phyloP scores from a whole-genome alignment of 2,888 invertebrate species.

The Caenorhabditis uteleia region DNA sequence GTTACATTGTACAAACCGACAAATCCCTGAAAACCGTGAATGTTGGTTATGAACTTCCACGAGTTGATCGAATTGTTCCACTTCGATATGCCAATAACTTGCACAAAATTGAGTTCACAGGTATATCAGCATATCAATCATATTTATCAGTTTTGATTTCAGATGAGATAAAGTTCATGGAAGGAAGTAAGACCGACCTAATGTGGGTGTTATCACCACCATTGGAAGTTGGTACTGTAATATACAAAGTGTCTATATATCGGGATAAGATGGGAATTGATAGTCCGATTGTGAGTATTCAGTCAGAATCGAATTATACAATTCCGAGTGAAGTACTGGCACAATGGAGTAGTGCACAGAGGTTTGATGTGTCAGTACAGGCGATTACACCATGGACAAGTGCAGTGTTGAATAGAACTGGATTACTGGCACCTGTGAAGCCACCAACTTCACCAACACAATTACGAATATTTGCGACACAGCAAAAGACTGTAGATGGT shows the following conservation, averaged over 20 bases:
- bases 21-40: constrained; percentile 40
- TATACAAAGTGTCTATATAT: constrained; percentile 38
- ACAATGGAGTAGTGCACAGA: constrained; percentile 61
- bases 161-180: constrained; percentile 43
- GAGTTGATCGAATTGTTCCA: constrained; percentile 28
- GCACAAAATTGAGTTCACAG: constrained; percentile 33
- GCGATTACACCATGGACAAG: constrained; percentile 61
- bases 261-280: constrained; percentile 44
- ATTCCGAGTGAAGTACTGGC: constrained; percentile 57
- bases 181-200: constrained; percentile 48
- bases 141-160: background rate
- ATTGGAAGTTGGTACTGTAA: constrained; percentile 19
- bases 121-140: background rate
- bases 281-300: constrained; percentile 36
- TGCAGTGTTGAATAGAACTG: constrained; percentile 55
- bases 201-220: constrained; percentile 53
- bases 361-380: constrained; percentile 63
- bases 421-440: constrained; percentile 64
- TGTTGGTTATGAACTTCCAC: constrained; percentile 22
- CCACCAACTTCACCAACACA: constrained; percentile 62
- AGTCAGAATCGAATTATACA: constrained; percentile 43
- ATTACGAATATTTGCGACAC: constrained; percentile 63
- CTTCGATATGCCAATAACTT: constrained; percentile 23
- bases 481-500: constrained; percentile 68
- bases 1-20: constrained; percentile 58